A percentile compares a stretch with the other conserved stretches of the same genome.
These are phyloP conservation scores for Synergus japonicus DNA, from an alignment of 2,888 invertebrate genomes.

Conservation along the genomic window DNA sequence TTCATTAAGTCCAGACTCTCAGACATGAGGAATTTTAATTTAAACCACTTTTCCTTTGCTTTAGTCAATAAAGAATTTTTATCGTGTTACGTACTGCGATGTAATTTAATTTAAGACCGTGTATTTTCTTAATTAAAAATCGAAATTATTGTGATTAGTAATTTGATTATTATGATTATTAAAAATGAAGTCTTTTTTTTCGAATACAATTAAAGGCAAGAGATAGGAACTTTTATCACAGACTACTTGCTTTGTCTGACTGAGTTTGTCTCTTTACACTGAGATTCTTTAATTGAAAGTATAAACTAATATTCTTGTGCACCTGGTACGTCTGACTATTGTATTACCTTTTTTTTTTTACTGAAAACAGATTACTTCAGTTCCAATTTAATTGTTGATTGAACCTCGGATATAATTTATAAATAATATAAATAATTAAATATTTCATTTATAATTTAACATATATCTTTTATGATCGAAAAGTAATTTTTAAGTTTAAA, in stretches of 20 bases:
- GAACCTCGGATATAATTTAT: not conserved
- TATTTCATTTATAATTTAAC: not conserved
- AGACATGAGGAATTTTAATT: conserved; percentile 15
- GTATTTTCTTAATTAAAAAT: too few relatives aligned
- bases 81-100: not conserved
- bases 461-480: not conserved
- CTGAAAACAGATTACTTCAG: not conserved
- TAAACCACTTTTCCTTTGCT: conserved; percentile 3
- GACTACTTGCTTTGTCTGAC: not conserved
- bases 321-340: not conserved
- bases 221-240: not conserved
- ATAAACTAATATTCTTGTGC: not conserved
- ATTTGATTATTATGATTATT: too few relatives aligned
- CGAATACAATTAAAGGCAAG: not conserved
- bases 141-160: too few relatives aligned
- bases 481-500: not conserved
- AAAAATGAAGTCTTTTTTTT: too few relatives aligned
- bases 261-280: not conserved
- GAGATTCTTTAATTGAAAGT: not conserved
- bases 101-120: not conserved
- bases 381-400: not conserved
- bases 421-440: too few relatives aligned
- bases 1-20: not conserved
- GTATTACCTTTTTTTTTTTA: not conserved
- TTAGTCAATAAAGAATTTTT: not conserved